Base-by-base conservation (phyloP, 2,888 invertebrate species). In the Dione juno region DNA sequence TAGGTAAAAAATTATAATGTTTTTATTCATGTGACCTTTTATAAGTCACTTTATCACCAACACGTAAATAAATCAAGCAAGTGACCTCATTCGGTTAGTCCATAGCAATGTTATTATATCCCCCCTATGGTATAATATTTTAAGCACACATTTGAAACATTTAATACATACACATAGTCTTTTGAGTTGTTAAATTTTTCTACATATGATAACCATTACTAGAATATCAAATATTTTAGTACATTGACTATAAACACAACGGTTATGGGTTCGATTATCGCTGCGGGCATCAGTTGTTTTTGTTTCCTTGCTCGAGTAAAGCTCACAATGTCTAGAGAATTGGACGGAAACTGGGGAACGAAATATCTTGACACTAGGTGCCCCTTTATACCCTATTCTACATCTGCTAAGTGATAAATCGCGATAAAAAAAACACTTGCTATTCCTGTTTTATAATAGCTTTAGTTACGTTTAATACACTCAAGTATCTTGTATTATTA, bases 31-130 rank as follows among this genome's bases (percentile, higher is more conserved):
- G 43, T 53, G 48, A 54, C 63, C 63, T 63, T 63, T 37, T 35
- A 21, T 45, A 28, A 21, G 48, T n/a, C 68, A 16, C 45, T 45
- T n/a, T 53, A 61, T 54, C 41, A 52, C 59, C 37, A 52, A 61
- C 68, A 54, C 63, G 54, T 69, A 54, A 64, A 69, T 69, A 54
- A 69, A 69, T 69, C 54, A 69, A 48, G 45, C 3, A 63, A 40
- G 63, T 69, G 68, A 69, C 68, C 68, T 69, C 68, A 69, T 64
- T 69, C 61, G n/a, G 67, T 64, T 61, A 54, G 64, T 64, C 48
- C 37, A 69, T 45, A 54, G 40, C 45, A 50, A 10, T 28, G 50
- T 50, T 13, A 40, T 64, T 48, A 9, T 45, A 61, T 63, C 10
- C 48, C 61, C 35, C 11, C 19, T 40, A 21, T 59, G 59, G 21